A percentile compares a stretch with the other conserved stretches of the same genome.
Conservation (phyloP, 2,888 invertebrate genomes). For the Caenorhabditis drosophilae region DNA sequence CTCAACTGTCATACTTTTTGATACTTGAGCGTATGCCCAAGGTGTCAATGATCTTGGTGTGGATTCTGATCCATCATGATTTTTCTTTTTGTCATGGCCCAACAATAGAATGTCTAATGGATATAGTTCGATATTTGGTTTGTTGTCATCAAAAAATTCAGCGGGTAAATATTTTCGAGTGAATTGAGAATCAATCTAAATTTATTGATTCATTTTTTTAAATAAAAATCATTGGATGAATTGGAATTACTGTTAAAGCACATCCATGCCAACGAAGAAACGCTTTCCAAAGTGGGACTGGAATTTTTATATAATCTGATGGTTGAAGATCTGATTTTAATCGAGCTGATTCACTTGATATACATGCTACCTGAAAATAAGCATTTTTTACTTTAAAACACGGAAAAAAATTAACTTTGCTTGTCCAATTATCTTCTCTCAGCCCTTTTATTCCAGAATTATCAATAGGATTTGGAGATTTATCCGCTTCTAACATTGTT, state of each 20-base stretch:
- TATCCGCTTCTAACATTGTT: conserved; percentile 29
- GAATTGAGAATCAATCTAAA: conserved; percentile 27
- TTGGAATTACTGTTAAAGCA: conserved; percentile 32
- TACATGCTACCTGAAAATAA: conserved; percentile 42
- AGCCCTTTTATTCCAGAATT: conserved; percentile 39
- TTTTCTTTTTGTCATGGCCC: conserved; percentile 43
- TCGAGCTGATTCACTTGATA: conserved; percentile 48
- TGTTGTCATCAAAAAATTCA: conserved; percentile 37
- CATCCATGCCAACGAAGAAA: conserved; percentile 51
- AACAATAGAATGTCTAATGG: conserved; percentile 45
- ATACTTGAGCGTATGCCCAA: conserved; percentile 56
- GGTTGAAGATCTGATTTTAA: conserved; percentile 37
- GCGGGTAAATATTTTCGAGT: conserved; percentile 35
- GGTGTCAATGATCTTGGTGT: conserved; percentile 25
- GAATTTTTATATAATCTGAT: conserved; percentile 36
- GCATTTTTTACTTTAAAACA: background rate
- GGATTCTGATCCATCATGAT: conserved; percentile 18
- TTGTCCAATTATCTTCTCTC: conserved; percentile 35
- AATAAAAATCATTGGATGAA: conserved; percentile 5
- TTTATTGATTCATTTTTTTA: too few species aligned
- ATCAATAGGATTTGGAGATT: conserved; percentile 39
- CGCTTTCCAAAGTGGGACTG: conserved; percentile 47
- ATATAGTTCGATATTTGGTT: conserved; percentile 40
- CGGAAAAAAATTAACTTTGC: conserved; percentile 9
- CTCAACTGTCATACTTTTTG: conserved; percentile 42